Evolutionary conservation across 2,888 invertebrate genomes (phyloP).

Genomic region (Leptarthrus brevirostris): DNA sequence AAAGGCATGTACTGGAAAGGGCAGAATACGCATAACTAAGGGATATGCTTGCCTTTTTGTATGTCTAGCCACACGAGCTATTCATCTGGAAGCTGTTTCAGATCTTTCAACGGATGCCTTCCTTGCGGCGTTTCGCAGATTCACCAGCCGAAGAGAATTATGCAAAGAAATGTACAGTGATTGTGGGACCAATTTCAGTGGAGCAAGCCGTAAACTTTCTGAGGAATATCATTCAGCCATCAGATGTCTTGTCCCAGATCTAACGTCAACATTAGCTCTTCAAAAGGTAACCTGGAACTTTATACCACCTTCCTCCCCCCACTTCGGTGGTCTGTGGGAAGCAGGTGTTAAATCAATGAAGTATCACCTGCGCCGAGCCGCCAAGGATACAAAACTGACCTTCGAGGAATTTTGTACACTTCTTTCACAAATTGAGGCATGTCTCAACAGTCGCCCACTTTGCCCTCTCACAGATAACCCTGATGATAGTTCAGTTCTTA

Average conservation of each 20-base stretch:
- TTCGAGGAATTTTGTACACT: slow-evolving; percentile 53
- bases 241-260: background rate
- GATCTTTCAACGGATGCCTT: slow-evolving; percentile 33
- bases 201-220: background rate
- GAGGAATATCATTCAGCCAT: background rate
- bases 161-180: slow-evolving; percentile 19
- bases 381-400: slow-evolving; percentile 8
- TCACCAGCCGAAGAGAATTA: slow-evolving; percentile 18
- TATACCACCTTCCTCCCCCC: background rate
- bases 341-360: slow-evolving; percentile 52
- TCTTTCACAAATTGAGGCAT: slow-evolving; percentile 55
- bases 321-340: background rate
- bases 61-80: slow-evolving; percentile 15
- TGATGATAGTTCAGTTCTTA: slow-evolving; percentile 29
- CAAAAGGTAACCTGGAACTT: background rate
- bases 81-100: slow-evolving; percentile 30
- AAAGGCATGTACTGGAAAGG: background rate
- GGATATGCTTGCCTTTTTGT: slow-evolving; percentile 7
- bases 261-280: background rate
- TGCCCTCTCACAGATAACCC: background rate
- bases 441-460: slow-evolving; percentile 55
- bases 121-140: slow-evolving; percentile 8
- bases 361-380: slow-evolving; percentile 54
- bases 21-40: slow-evolving; percentile 47
- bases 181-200: slow-evolving; percentile 19